Evolutionary conservation across 2,797 vertebrate species (phyloP).

Genomic region (Hafferia zeledoni): DNA sequence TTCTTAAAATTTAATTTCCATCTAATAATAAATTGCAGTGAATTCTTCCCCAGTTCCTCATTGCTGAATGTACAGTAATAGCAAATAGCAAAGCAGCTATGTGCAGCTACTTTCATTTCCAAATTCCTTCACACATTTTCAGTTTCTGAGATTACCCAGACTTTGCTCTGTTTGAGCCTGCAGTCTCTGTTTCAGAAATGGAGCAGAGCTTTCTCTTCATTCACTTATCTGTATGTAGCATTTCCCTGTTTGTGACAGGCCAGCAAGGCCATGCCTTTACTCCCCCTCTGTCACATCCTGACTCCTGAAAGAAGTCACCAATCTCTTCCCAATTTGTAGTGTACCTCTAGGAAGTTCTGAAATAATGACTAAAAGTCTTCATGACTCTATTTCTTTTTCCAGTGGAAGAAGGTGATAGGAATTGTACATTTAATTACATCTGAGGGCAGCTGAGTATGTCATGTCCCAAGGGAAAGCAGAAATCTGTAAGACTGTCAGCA

Average conservation of each 20-base stretch:
- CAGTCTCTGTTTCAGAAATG: background rate
- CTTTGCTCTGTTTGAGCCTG: background rate
- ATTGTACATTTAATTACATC: background rate
- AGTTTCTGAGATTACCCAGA: background rate
- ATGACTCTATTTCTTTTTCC: background rate
- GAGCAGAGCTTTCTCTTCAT: background rate
- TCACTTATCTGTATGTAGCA: background rate
- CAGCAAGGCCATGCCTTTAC: background rate
- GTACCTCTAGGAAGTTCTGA: background rate
- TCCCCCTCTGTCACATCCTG: accelerated
- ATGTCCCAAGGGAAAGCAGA: background rate
- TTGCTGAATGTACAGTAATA: background rate
- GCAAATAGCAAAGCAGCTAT: background rate
- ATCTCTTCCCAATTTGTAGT: background rate
- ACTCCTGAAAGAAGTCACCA: background rate
- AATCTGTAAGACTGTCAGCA: background rate
- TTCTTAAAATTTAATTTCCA: conserved; percentile 20
- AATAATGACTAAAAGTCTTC: background rate
- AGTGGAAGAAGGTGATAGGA: background rate
- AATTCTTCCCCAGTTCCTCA: background rate
- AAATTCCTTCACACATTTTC: background rate
- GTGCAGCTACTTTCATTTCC: background rate
- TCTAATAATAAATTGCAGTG: background rate
- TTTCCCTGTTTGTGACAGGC: background rate
- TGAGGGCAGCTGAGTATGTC: background rate